Evolutionary conservation across 1,140 invertebrate genomes (phyloP).

Genomic region (Heterodera carotae): DNA sequence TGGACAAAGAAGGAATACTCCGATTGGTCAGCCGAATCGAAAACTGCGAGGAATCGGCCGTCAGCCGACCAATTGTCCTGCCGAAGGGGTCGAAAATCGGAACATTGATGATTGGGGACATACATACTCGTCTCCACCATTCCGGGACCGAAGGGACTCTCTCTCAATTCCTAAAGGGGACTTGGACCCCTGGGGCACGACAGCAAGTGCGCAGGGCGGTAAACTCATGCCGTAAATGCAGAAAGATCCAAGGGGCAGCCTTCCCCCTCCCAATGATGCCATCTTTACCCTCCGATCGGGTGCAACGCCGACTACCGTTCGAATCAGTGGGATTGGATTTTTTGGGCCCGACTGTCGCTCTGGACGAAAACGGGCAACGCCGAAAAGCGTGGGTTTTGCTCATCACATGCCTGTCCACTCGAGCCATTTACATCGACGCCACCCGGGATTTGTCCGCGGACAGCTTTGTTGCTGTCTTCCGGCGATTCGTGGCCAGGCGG

Average conservation of each 20-base stretch:
- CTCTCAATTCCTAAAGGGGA: background rate
- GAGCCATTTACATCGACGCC: conserved; percentile 31
- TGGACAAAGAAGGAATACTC: background rate
- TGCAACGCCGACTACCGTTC: background rate
- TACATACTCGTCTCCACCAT: conserved; percentile 6
- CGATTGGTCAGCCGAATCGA: background rate
- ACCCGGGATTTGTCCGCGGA: background rate
- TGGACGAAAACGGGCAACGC: background rate
- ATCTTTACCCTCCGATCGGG: conserved; percentile 16
- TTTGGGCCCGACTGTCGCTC: conserved; percentile 8
- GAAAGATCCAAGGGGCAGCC: background rate
- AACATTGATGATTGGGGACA: conserved; percentile 5
- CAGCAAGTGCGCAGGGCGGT: background rate
- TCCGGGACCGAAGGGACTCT: conserved; percentile 7
- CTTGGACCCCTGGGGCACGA: conserved; percentile 15
- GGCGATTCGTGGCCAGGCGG: conserved; percentile 22
- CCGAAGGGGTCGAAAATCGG: background rate
- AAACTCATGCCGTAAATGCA: background rate
- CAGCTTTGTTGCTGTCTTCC: conserved; percentile 1
- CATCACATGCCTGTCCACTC: conserved; percentile 22
- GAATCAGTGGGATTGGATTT: conserved; percentile 30
- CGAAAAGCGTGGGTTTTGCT: conserved; percentile 30
- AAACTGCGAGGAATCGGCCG: background rate
- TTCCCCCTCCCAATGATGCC: conserved; percentile 20
- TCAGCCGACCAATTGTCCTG: background rate